Evolutionary conservation across 2,113 vertebrate genomes (phyloP).

Genomic region (Hypanus sabinus): DNA sequence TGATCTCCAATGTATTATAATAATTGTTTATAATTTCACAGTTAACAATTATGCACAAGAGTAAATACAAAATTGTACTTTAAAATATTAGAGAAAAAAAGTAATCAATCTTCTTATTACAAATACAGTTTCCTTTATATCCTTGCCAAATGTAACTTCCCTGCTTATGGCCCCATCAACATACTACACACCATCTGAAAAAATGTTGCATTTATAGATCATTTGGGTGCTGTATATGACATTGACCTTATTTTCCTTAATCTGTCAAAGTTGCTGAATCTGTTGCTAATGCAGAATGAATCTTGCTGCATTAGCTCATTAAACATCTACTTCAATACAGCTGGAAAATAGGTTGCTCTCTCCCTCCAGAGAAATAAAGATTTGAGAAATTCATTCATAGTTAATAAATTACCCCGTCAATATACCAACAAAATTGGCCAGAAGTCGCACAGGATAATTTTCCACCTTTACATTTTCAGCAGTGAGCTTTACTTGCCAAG

Average conservation of each 20-base stretch:
- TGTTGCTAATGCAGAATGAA: constrained; percentile 22
- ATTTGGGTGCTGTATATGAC: constrained; percentile 26
- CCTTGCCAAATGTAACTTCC: not conserved
- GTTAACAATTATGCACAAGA: not conserved
- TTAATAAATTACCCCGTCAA: constrained; percentile 29
- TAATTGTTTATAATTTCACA: not conserved
- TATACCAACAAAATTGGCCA: constrained; percentile 1
- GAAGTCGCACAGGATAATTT: not conserved
- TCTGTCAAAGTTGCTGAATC: constrained; percentile 26
- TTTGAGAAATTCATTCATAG: constrained; percentile 21
- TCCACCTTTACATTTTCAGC: constrained; percentile 2
- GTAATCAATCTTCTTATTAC: not conserved
- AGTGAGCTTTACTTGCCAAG: not conserved
- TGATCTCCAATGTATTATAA: not conserved
- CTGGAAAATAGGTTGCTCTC: not conserved
- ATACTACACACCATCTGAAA: constrained; percentile 21
- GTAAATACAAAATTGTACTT: not conserved
- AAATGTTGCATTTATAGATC: constrained; percentile 27
- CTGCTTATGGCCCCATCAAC: not conserved
- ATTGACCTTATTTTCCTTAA: constrained; percentile 13
- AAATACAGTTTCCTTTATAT: constrained; percentile 11
- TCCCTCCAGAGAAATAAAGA: constrained; percentile 8
- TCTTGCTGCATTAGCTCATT: constrained; percentile 30
- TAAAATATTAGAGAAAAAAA: not conserved
- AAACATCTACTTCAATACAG: constrained; percentile 27